phyloP scores from a whole-genome alignment of 2,888 invertebrate genomes.

The Thumatha senex region DNA sequence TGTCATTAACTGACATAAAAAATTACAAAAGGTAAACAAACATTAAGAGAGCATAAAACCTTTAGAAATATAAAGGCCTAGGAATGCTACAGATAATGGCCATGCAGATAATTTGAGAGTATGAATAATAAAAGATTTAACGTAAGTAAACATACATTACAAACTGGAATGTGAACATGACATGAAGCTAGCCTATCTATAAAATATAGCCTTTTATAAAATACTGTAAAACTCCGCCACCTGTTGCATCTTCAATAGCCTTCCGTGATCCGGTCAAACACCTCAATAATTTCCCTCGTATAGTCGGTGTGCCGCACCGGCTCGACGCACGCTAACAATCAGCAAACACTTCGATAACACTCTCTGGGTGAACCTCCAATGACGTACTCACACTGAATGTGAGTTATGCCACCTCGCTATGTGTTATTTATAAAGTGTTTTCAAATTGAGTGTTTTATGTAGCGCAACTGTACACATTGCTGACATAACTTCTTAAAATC shows the following conservation, averaged over 20 bases:
- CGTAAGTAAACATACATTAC: no score
- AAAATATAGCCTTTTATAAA: slow-evolving; percentile 13
- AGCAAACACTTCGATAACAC: slow-evolving; percentile 2
- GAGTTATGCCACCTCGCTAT: slow-evolving; percentile 2
- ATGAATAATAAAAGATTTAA: no score
- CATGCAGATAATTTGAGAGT: no score
- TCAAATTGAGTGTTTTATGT: slow-evolving; percentile 8
- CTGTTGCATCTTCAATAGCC: slow-evolving; percentile 34
- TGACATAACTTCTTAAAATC: background rate
- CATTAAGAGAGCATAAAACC: no score
- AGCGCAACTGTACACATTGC: background rate
- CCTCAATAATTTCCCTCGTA: slow-evolving; percentile 3
- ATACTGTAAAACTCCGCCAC: slow-evolving; percentile 28
- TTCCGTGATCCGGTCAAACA: slow-evolving; percentile 32
- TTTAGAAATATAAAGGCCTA: no score
- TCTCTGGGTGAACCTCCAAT: background rate
- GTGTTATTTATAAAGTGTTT: slow-evolving; percentile 11
- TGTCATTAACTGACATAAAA: no score
- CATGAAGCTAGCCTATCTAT: background rate
- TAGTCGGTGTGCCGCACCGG: background rate
- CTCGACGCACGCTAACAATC: slow-evolving; percentile 2
- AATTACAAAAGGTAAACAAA: no score
- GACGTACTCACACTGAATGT: slow-evolving; percentile 1
- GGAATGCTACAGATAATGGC: no score
- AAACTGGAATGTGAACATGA: background rate